Percentiles rank a stretch among this genome's conserved stretches.
phyloP scores from a whole-genome alignment of 2,797 vertebrate species.

The Pseudocheirus occidentalis region DNA sequence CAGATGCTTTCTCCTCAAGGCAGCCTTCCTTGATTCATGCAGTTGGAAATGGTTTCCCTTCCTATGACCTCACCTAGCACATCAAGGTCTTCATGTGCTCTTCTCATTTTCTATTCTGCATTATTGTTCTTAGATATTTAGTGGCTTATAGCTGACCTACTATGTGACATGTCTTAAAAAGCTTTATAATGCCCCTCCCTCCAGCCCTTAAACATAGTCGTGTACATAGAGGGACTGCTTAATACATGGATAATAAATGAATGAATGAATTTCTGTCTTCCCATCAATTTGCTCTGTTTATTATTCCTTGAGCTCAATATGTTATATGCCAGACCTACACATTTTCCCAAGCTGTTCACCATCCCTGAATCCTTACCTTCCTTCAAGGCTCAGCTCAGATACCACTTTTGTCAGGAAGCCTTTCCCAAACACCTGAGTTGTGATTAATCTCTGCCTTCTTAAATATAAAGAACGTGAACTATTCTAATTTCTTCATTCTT shows the following conservation, averaged over 20 bases:
- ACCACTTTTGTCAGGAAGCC: background rate
- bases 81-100: background rate
- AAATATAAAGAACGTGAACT: background rate
- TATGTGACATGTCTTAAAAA: background rate
- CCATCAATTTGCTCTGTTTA: background rate
- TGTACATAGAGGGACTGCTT: background rate
- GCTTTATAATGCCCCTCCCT: background rate
- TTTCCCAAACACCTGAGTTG: background rate
- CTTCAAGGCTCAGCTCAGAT: background rate
- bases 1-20: background rate
- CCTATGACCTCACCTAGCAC: background rate
- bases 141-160: background rate
- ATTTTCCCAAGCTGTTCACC: background rate
- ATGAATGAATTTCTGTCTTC: background rate
- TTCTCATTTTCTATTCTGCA: background rate
- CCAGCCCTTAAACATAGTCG: rapidly evolving
- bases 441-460: background rate
- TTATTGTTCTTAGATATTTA: background rate
- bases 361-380: background rate
- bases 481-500: background rate
- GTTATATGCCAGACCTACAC: background rate
- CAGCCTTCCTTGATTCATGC: background rate
- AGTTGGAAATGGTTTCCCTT: background rate
- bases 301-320: background rate
- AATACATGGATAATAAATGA: background rate